A percentile compares a stretch with the other conserved stretches of the same genome.
Conservation (phyloP, 2,888 invertebrate species). For the Cecidostiba fungosa region DNA sequence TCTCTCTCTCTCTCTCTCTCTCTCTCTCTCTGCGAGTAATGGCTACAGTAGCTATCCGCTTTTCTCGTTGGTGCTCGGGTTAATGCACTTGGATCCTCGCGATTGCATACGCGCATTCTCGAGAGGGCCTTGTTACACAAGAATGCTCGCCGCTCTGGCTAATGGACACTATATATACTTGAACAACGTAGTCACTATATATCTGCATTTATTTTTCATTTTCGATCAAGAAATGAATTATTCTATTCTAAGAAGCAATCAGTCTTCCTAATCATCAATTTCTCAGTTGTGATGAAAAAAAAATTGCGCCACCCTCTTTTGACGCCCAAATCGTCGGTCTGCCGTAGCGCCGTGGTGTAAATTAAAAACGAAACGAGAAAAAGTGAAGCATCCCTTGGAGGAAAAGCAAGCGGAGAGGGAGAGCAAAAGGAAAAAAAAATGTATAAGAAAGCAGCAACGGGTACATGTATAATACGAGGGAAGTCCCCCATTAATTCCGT, state of each 20-base stretch:
- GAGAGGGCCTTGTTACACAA: constrained; percentile 32
- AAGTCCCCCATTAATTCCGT: constrained; percentile 13
- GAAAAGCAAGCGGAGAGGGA: not conserved
- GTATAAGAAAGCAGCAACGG: not conserved
- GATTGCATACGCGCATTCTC: constrained; percentile 37
- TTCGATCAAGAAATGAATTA: too few relatives aligned
- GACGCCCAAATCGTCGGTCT: not conserved
- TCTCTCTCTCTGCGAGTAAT: not conserved
- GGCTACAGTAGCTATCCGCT: not conserved
- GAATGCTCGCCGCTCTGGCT: constrained; percentile 8
- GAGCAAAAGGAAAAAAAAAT: too few relatives aligned
- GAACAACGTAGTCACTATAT: constrained; percentile 5
- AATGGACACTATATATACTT: constrained; percentile 39
- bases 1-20: not conserved
- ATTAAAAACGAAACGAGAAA: constrained; percentile 6
- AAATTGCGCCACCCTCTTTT: not conserved
- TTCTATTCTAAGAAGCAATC: too few relatives aligned
- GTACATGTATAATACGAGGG: not conserved
- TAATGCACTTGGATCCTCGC: constrained; percentile 19
- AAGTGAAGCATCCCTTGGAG: not conserved
- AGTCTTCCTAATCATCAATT: not conserved
- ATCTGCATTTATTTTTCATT: too few relatives aligned
- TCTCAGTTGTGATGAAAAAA: too few relatives aligned
- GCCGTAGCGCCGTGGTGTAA: not conserved
- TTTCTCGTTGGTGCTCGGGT: not conserved